Evolutionary conservation across 2,797 vertebrate species (phyloP), one percentile per base, ranked within the genome.

Genomic region (Coregonus sp.): DNA sequence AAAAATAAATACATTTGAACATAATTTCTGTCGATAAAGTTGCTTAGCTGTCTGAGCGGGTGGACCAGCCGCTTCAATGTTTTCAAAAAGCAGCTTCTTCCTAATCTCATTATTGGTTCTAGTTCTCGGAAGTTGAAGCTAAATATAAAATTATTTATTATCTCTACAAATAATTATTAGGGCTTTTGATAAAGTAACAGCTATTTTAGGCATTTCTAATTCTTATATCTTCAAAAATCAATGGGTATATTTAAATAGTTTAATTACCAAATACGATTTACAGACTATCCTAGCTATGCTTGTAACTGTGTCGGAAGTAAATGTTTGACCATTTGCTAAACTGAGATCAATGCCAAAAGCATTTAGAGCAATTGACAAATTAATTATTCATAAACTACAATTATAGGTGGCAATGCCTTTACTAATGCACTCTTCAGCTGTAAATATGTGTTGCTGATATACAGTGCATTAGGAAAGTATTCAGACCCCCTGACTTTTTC

Each of bases 301-400:
- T 18, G 52, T 11, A 63, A 47, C 9, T 20, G 20, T 63, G 59
- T 61, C 59, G 7, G 59, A 63, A 63, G n/a, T 18, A 68, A 68
- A 66, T 52, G 66, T 67, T 14, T 70, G 56, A 63, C 73, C 73
- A 76, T 83, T 78, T 35, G 75, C 59, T 7, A 29, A 1, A 51
- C 61, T 83, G 50, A 67, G 75, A 92, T 92, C 90, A 78, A 92
- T 47, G 40, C 40, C 40, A 47, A 47, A 78, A 79, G 92, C 92
- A 94, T 93, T 96, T 94, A 88, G 91, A 84, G 92, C 92, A 91
- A 93, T 94, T 92, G 91, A 85, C 82, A 74, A 78, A 96, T 97
- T 90, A 95, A 97, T 96, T 95, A 97, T 96, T 96, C 87, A 97
- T 76, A 86, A 6, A 47, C 40, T 47, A 47, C 40, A 47, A 12